These are phyloP conservation scores for Tachycineta bicolor DNA, from an alignment of 2,113 vertebrate species.

Conservation along the genomic window DNA sequence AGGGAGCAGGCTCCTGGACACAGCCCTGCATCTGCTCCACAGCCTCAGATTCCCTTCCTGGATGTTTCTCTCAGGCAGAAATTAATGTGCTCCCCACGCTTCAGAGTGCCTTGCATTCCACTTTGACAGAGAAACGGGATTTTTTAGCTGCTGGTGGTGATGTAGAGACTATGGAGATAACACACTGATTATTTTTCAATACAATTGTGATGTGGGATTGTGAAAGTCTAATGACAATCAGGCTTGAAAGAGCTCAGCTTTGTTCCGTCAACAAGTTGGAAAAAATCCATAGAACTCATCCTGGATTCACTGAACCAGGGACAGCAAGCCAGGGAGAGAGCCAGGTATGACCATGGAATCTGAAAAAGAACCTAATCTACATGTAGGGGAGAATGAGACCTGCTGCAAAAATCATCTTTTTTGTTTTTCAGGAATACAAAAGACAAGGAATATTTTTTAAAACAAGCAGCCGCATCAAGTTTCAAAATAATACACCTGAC, in stretches of 20 bases:
- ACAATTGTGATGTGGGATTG: not conserved
- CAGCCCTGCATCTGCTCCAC: not conserved
- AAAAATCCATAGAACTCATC: not conserved
- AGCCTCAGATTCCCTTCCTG: not conserved
- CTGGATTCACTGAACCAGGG: not conserved
- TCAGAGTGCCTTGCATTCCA: not conserved
- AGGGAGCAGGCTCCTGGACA: not conserved
- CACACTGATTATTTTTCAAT: not conserved
- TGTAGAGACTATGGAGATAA: not conserved
- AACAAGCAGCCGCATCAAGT: not conserved
- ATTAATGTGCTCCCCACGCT: not conserved
- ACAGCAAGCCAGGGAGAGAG: not conserved
- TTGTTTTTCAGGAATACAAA: not conserved
- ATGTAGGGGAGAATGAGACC: not conserved
- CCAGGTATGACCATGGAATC: not conserved
- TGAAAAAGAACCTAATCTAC: not conserved
- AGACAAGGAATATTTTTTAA: not conserved
- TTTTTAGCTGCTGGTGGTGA: not conserved
- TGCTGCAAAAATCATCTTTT: not conserved
- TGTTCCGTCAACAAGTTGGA: fast-evolving
- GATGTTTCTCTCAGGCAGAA: not conserved
- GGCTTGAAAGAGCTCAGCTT: not conserved
- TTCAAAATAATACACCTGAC: not conserved
- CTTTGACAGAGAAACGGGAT: not conserved
- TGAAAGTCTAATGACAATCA: not conserved